Conservation (phyloP, 2,888 invertebrate genomes). For the Cantharis lateralis region DNA sequence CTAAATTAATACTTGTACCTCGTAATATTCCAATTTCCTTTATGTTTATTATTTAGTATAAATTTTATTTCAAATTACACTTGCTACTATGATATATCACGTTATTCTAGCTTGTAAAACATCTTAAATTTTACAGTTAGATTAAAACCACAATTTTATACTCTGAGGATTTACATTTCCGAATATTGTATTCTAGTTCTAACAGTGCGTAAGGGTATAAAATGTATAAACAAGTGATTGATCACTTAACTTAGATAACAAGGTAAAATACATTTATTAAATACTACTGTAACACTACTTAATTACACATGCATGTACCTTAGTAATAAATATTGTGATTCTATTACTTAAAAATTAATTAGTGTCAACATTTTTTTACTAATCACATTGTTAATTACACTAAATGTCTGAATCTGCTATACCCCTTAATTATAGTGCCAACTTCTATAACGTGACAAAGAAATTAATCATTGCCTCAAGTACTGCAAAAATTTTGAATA, state of each 20-base stretch:
- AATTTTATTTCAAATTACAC: not conserved
- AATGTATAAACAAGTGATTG: constrained; percentile 5
- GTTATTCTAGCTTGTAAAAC: constrained; percentile 1
- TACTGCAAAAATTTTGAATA: not conserved
- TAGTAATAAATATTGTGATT: not conserved
- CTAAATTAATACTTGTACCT: not conserved
- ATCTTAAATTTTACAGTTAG: not conserved
- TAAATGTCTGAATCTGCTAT: not conserved
- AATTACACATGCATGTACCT: not conserved
- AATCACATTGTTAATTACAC: not conserved
- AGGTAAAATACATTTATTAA: not conserved
- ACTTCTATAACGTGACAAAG: not conserved
- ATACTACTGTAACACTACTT: not conserved
- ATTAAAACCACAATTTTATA: constrained; percentile 4
- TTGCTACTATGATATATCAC: not conserved
- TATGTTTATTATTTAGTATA: not conserved
- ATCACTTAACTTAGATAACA: not conserved
- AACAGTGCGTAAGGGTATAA: constrained; percentile 5
- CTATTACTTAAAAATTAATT: not conserved
- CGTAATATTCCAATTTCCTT: not conserved
- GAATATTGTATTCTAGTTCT: not conserved
- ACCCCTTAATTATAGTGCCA: not conserved
- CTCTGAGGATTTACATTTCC: not conserved
- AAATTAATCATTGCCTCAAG: not conserved
- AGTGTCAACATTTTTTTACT: not conserved